These are phyloP conservation scores for Cephus runcator DNA, from an alignment of 2,888 invertebrate species.

Conservation along the genomic window DNA sequence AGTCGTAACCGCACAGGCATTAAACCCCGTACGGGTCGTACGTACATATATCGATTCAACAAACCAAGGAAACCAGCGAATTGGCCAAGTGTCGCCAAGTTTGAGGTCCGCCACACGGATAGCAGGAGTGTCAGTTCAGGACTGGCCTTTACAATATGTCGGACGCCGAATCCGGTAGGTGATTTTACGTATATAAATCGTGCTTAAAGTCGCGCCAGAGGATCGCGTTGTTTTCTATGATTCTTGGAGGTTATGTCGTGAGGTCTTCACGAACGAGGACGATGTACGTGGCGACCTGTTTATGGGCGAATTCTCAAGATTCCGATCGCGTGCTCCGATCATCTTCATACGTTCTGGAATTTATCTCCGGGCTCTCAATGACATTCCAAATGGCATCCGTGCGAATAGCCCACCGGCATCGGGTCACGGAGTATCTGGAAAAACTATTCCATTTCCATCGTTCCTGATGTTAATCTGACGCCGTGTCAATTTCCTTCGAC, in stretches of 20 bases:
- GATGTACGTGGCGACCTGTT: background rate
- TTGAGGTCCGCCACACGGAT: constrained; percentile 28
- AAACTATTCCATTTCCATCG: background rate
- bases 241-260: background rate
- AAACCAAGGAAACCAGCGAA: constrained; percentile 47
- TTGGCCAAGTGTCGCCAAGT: constrained; percentile 50
- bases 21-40: constrained; percentile 5
- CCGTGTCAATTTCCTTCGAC: background rate
- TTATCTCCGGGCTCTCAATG: background rate
- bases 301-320: background rate
- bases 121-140: constrained; percentile 23
- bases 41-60: constrained; percentile 50
- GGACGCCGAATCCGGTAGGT: constrained; percentile 49
- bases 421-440: background rate
- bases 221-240: background rate
- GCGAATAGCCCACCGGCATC: background rate
- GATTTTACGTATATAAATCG: constrained; percentile 20
- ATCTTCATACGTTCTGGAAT: background rate
- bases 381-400: background rate
- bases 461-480: background rate
- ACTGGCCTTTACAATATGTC: constrained; percentile 45
- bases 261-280: background rate
- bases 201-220: background rate
- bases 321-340: background rate
- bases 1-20: constrained; percentile 3